Base-by-base conservation (phyloP, 2,888 invertebrate genomes). In the Temnothorax unifasciatus region DNA sequence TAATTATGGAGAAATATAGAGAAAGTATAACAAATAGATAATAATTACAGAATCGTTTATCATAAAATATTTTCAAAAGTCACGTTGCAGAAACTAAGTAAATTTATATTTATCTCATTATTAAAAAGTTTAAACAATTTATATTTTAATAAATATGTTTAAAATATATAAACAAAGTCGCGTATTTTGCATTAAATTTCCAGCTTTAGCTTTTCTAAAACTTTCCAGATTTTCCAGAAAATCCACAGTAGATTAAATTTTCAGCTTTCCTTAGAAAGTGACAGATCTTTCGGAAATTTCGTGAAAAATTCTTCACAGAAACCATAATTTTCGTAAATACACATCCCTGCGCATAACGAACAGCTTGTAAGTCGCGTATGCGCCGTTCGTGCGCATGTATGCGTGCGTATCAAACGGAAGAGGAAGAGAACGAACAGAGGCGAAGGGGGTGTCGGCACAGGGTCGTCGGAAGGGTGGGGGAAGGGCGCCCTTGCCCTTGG, bases 401-500 rank as follows among this genome's bases (percentile, higher is more conserved):
- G 79, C 71, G 89, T 76, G 86, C 82, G 64, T 77, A 66, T 83
- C 83, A 84, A 89, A 69, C 84, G 91, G 90, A 91, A 91, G 91
- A 91, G 92, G 89, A 89, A 52, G 83, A 69, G 89, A 85, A 88
- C 86, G 86, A 85, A 83, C 85, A 87, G 86, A 87, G 87, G 86
- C 83, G 84, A 88, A 85, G 83, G 81, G 88, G 89, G 87, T 88
- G 89, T 84, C 77, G 54, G 86, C 85, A 85, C 86, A 86, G 79
- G 86, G 87, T 83, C 75, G 88, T 71, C 47, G 81, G 73, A 85
- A 88, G 89, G 92, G 91, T 90, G 91, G 93, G 91, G 91, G 89
- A 90, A 92, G 92, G 93, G 90, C 94, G 94, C 94, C 95, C 94
- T 95, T 95, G 94, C 95, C 94, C 94, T 95, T 95, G 95, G 95